Evolutionary conservation across 2,113 vertebrate species (phyloP).

Genomic region (Phoxinus phoxinus): DNA sequence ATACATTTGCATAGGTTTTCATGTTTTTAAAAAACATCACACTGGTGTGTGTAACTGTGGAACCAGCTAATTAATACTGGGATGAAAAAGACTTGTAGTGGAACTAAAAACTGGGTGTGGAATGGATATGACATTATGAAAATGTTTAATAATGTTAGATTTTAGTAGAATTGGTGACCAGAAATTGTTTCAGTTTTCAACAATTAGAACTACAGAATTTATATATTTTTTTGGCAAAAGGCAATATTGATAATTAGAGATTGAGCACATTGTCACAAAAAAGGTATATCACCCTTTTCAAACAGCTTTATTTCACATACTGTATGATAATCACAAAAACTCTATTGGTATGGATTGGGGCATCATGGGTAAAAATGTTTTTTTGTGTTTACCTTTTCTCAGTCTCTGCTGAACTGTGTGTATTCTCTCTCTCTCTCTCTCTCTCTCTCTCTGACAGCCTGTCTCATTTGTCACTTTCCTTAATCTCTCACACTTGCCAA

Average conservation of each 20-base stretch:
- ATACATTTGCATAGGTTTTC: not conserved
- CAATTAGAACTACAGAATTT: not conserved
- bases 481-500: slow-evolving; percentile 73
- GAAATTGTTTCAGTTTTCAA: not conserved
- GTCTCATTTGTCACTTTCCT: slow-evolving; percentile 64
- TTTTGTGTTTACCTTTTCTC: slow-evolving; percentile 4
- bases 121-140: not conserved
- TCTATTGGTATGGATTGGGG: not conserved
- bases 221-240: not conserved
- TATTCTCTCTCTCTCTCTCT: slow-evolving; percentile 59
- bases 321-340: not conserved
- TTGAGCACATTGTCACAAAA: not conserved
- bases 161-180: not conserved
- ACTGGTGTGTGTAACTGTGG: not conserved
- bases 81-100: not conserved
- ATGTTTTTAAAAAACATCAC: not conserved
- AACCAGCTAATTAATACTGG: not conserved
- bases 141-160: not conserved
- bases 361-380: not conserved
- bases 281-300: not conserved
- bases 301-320: not conserved
- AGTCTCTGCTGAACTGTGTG: slow-evolving; percentile 62
- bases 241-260: not conserved
- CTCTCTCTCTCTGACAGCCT: slow-evolving; percentile 61
- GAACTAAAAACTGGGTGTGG: not conserved